Conservation (phyloP, 2,888 invertebrate genomes). For the Agrochola circellaris region DNA sequence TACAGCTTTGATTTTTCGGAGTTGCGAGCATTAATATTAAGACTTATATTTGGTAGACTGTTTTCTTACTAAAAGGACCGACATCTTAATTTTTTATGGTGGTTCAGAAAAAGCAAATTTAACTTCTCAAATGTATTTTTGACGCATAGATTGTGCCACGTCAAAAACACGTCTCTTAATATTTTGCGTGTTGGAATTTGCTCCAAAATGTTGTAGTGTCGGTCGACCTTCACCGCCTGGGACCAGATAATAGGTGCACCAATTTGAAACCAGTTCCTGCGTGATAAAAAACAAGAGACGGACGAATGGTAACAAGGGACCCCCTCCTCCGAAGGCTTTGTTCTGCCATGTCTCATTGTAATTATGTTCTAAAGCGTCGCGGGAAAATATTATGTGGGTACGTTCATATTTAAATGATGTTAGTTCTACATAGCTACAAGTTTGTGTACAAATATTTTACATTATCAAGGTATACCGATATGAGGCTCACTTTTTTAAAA, state of each 20-base stretch:
- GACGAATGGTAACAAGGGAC: conserved; percentile 83
- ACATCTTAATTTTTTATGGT: not conserved
- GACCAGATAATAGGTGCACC: conserved; percentile 89
- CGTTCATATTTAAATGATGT: conserved; percentile 15
- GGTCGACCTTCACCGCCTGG: conserved; percentile 86
- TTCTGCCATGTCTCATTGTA: conserved; percentile 76
- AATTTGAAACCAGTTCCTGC: conserved; percentile 88
- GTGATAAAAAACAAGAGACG: conserved; percentile 81
- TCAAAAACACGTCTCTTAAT: conserved; percentile 74
- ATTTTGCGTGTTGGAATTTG: conserved; percentile 90
- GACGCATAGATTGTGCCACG: conserved; percentile 46
- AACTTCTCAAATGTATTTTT: conserved; percentile 29
- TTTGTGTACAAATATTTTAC: not conserved
- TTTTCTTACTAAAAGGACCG: no score
- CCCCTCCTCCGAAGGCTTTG: conserved; percentile 79
- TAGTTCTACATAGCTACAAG: not conserved
- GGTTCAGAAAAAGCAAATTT: not conserved
- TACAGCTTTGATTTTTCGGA: not conserved
- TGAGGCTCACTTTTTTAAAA: not conserved
- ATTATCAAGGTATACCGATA: no score
- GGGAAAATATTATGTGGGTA: conserved; percentile 50
- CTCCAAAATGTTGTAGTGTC: conserved; percentile 85
- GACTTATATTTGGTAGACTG: not conserved
- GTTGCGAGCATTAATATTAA: no score
- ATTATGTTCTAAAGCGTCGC: conserved; percentile 59